These are phyloP conservation scores for Trematocara marginatum DNA, from an alignment of 2,113 vertebrate species.

Conservation along the genomic window DNA sequence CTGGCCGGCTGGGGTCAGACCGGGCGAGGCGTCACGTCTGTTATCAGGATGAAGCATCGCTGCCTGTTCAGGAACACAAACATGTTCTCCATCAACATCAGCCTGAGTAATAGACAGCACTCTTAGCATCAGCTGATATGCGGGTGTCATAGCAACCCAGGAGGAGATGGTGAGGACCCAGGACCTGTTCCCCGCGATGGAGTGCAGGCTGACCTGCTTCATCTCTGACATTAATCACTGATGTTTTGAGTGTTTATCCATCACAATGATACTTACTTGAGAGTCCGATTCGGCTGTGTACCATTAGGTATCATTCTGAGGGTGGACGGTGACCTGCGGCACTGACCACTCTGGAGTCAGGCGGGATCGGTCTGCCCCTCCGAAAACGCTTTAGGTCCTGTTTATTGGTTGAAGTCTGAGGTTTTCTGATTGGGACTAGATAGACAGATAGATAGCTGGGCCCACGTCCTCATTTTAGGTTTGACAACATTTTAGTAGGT, in stretches of 20 bases:
- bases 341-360: background rate
- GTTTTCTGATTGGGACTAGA: background rate
- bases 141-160: background rate
- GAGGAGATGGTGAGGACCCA: background rate
- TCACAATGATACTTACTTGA: background rate
- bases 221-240: background rate
- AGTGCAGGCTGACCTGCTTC: background rate
- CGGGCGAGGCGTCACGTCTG: background rate
- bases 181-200: background rate
- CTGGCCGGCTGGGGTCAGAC: background rate
- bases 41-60: background rate
- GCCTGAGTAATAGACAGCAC: background rate
- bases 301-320: background rate
- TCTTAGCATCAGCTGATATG: background rate
- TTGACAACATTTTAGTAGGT: no score
- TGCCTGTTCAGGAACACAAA: background rate
- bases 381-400: background rate
- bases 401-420: background rate
- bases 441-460: background rate
- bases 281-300: background rate
- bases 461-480: background rate
- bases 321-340: background rate
- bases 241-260: background rate
- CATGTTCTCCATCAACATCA: background rate
- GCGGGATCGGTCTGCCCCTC: background rate